Conservation (phyloP, 2,888 invertebrate species). For the Eledona agricola region DNA sequence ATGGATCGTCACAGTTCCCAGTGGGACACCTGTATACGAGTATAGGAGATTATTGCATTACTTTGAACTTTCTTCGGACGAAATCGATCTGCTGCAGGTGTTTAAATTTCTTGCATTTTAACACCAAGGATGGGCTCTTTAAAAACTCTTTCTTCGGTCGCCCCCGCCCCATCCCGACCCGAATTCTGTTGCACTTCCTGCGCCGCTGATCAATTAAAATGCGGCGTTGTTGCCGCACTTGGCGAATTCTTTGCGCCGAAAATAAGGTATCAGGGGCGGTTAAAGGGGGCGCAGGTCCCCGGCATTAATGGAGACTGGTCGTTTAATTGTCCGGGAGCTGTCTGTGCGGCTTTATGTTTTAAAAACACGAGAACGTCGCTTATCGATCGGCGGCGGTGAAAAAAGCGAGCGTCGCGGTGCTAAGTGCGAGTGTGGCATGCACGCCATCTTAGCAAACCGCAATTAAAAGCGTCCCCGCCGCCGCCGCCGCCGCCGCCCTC, state of each 20-base stretch:
- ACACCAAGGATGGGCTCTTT: no score
- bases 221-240: slow-evolving; percentile 26
- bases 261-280: slow-evolving; percentile 24
- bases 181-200: no score
- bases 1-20: no score
- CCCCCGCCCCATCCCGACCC: no score
- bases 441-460: slow-evolving; percentile 64
- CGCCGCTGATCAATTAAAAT: slow-evolving; percentile 29
- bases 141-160: no score
- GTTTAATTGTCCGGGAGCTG: slow-evolving; percentile 51
- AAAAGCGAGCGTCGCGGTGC: slow-evolving; percentile 62
- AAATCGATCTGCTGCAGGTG: no score
- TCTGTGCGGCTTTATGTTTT: slow-evolving; percentile 59
- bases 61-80: no score
- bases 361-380: slow-evolving; percentile 61
- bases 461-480: slow-evolving; percentile 59
- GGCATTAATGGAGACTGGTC: slow-evolving; percentile 30
- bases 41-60: no score
- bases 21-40: no score
- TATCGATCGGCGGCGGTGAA: slow-evolving; percentile 56
- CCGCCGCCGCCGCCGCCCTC: slow-evolving; percentile 40
- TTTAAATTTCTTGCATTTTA: no score
- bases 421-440: slow-evolving; percentile 64
- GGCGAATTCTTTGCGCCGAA: slow-evolving; percentile 9
- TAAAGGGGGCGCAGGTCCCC: slow-evolving; percentile 24